Percentiles rank a stretch among this genome's conserved stretches.
Conservation (phyloP, 1,140 invertebrate species). For the Euborellia annulipes region DNA sequence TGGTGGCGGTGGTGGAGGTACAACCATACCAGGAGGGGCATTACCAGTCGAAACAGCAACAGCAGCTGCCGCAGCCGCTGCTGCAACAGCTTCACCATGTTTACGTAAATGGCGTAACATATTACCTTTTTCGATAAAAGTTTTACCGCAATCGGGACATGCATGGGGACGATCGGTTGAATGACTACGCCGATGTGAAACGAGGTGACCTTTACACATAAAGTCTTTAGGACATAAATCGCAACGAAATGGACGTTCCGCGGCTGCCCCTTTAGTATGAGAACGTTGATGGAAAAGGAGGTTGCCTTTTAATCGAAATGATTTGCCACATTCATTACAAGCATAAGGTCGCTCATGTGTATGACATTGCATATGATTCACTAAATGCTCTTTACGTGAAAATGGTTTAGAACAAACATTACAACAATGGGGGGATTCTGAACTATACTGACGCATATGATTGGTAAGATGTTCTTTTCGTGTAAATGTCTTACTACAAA, state of each 20-base stretch:
- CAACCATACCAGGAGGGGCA: conserved; percentile 11
- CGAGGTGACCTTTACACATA: conserved; percentile 88
- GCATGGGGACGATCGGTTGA: conserved; percentile 68
- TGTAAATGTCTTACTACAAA: conserved; percentile 66
- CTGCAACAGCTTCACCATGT: conserved; percentile 25
- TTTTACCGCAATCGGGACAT: conserved; percentile 58
- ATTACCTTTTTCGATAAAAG: conserved; percentile 61
- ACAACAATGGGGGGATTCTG: conserved; percentile 73
- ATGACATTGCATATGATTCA: conserved; percentile 66
- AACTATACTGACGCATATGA: conserved; percentile 76
- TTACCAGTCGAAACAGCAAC: background rate
- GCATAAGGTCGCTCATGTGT: conserved; percentile 72
- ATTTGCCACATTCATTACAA: conserved; percentile 70
- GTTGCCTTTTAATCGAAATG: conserved; percentile 76
- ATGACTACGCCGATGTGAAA: conserved; percentile 76
- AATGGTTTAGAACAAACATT: conserved; percentile 75
- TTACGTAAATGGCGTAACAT: conserved; percentile 43
- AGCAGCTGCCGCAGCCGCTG: background rate
- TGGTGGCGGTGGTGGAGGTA: conserved; percentile 25
- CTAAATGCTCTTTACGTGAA: conserved; percentile 64
- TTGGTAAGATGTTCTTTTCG: conserved; percentile 66
- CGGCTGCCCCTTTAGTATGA: conserved; percentile 69
- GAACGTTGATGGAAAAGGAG: conserved; percentile 90
- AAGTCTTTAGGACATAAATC: conserved; percentile 95
- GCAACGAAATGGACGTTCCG: conserved; percentile 83